phyloP scores from a whole-genome alignment of 2,797 vertebrate genomes.

The Cyclopterus lumpus region DNA sequence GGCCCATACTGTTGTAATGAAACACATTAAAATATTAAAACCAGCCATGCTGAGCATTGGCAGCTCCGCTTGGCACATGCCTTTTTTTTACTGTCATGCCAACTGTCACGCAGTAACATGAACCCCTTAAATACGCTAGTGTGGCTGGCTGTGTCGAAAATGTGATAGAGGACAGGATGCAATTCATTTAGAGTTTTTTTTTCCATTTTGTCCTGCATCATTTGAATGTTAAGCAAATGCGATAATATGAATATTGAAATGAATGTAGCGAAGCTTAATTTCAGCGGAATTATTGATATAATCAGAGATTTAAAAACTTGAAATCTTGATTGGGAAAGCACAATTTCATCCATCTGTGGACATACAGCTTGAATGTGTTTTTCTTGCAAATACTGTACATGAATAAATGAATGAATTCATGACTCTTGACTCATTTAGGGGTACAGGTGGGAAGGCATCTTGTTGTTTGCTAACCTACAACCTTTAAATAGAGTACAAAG shows the following conservation, averaged over 20 bases:
- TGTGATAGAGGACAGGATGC: slow-evolving; percentile 38
- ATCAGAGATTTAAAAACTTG: slow-evolving; percentile 14
- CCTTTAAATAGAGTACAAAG: slow-evolving; percentile 81
- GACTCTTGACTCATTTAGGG: slow-evolving; percentile 71
- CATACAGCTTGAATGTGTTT: slow-evolving; percentile 12
- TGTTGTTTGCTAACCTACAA: slow-evolving; percentile 79
- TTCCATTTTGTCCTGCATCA: slow-evolving; percentile 21
- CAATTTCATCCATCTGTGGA: slow-evolving; percentile 6
- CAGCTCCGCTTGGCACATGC: slow-evolving; percentile 77
- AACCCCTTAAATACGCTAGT: slow-evolving; percentile 75
- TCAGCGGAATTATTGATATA: neutral
- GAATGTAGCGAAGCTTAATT: neutral
- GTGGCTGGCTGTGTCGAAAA: slow-evolving; percentile 66
- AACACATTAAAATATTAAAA: slow-evolving; percentile 89
- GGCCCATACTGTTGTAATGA: slow-evolving; percentile 85
- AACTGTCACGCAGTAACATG: slow-evolving; percentile 80
- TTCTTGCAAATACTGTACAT: slow-evolving; percentile 35
- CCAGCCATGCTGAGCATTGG: slow-evolving; percentile 80
- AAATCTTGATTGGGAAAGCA: slow-evolving; percentile 17
- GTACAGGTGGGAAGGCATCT: slow-evolving; percentile 73
- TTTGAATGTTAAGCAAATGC: slow-evolving; percentile 27
- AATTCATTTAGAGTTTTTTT: slow-evolving; percentile 42
- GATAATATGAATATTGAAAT: neutral
- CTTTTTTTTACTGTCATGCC: slow-evolving; percentile 76
- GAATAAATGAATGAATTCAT: slow-evolving; percentile 65